Evolutionary conservation across 2,797 vertebrate species (phyloP), one percentile per base, ranked within the genome.

Genomic region (Hippopotamyrus pictus): DNA sequence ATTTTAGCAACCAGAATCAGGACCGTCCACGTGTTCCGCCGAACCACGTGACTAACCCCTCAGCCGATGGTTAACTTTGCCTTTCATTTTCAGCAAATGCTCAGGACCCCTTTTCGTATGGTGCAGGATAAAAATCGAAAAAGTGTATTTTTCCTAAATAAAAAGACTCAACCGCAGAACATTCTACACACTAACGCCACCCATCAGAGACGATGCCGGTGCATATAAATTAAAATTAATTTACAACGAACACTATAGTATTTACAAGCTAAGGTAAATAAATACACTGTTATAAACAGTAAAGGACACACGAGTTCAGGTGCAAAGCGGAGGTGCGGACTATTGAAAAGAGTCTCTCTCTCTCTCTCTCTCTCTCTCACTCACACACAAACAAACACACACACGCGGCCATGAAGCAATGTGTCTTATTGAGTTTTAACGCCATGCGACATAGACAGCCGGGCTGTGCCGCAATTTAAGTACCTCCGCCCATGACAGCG

Each of bases 211-310:
- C 96, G 96, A 98, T 97, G 98, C 96, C 96, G 97, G 97, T 98
- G 97, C 96, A 98, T 99, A 99, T 99, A 99, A 99, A 99, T 99
- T 98, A 99, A 99, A 96, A 96, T 95, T 97, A 96, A 98, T 97
- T 98, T 98, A 99, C 96, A 99, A 97, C 93, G 94, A 98, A 96
- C 97, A 97, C 97, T 98, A 98, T 97, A 97, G 95, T 99, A 99
- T 99, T 93, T 99, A 99, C 98, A 99, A 94, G 93, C 93, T 95
- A 96, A 95, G 93, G 95, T 97, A 98, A 84, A 99, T 99, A 99
- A 99, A 98, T 99, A 99, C 97, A 98, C 94, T 95, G 97, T 97
- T 99, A 98, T 98, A 98, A 99, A 99, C 98, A 98, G 98, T 97
- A 98, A 96, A 96, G 96, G 97, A 97, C 95, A 96, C 95, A 97